These are phyloP conservation scores for Xestoiulus laeticollis DNA, from an alignment of 2,888 invertebrate species.

Conservation along the genomic window DNA sequence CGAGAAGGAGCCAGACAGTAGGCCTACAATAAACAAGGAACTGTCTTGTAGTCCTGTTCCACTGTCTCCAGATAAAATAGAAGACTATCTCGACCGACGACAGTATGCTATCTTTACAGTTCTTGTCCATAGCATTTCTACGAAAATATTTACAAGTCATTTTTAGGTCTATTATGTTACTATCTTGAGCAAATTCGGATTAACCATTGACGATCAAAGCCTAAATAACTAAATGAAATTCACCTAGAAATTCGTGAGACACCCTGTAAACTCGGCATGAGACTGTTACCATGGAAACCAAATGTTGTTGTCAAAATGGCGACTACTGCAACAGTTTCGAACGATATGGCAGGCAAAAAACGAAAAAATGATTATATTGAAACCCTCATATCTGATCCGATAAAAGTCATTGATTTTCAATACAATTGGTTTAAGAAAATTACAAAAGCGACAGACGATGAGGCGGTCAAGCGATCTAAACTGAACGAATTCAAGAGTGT, in stretches of 20 bases:
- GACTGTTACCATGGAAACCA: slow-evolving; percentile 1
- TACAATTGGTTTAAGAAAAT: slow-evolving; percentile 18
- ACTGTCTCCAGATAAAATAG: slow-evolving; percentile 36
- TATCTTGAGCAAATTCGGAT: background rate
- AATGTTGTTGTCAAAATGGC: background rate
- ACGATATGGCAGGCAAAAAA: background rate
- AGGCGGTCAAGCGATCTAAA: background rate
- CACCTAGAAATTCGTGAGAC: background rate
- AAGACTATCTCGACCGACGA: background rate
- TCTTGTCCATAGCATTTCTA: background rate
- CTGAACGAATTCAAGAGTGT: background rate
- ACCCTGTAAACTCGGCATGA: background rate
- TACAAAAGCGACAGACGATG: background rate
- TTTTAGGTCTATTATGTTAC: background rate
- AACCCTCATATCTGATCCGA: slow-evolving; percentile 6
- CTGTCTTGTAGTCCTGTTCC: slow-evolving; percentile 36
- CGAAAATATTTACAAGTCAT: background rate
- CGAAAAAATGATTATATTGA: background rate
- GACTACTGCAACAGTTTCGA: background rate
- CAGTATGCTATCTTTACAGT: background rate
- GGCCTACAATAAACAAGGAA: slow-evolving; percentile 1
- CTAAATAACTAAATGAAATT: background rate
- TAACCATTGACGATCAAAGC: background rate
- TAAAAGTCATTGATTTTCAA: slow-evolving; percentile 45
- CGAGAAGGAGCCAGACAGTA: background rate